Evolutionary conservation across 2,113 vertebrate genomes (phyloP).

Genomic region (Daboia siamensis): DNA sequence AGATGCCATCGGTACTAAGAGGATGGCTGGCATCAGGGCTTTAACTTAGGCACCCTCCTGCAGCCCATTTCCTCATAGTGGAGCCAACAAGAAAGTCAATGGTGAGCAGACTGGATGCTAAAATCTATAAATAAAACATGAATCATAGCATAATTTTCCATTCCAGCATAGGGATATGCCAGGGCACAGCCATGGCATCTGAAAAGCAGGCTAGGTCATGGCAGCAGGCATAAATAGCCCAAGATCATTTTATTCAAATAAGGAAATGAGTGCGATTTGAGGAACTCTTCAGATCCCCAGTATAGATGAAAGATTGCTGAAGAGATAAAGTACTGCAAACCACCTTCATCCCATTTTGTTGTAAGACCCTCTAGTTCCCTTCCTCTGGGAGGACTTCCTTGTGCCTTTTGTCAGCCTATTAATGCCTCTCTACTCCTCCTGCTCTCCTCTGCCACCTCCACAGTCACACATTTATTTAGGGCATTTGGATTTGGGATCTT

Average conservation of each 20-base stretch:
- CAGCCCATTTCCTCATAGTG: not conserved
- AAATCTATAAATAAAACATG: not conserved
- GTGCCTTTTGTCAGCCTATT: not conserved
- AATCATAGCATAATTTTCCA: not conserved
- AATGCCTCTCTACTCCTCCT: not conserved
- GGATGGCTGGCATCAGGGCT: not conserved
- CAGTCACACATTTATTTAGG: not conserved
- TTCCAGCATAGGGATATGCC: not conserved
- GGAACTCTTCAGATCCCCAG: not conserved
- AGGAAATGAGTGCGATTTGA: not conserved
- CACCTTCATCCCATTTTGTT: not conserved
- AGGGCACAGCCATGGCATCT: not conserved
- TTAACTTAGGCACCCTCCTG: not conserved
- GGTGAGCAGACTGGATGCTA: not conserved
- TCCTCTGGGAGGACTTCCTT: not conserved
- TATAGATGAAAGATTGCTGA: not conserved
- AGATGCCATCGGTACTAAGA: not conserved
- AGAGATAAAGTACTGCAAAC: no score
- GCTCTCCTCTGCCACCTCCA: not conserved
- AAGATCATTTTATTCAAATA: not conserved
- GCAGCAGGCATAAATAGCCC: not conserved
- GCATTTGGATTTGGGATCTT: not conserved
- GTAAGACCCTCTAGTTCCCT: not conserved
- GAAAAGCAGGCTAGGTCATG: not conserved
- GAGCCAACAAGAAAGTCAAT: not conserved